phyloP scores from a whole-genome alignment of 2,888 invertebrate species.

The Diarsia brunnea region DNA sequence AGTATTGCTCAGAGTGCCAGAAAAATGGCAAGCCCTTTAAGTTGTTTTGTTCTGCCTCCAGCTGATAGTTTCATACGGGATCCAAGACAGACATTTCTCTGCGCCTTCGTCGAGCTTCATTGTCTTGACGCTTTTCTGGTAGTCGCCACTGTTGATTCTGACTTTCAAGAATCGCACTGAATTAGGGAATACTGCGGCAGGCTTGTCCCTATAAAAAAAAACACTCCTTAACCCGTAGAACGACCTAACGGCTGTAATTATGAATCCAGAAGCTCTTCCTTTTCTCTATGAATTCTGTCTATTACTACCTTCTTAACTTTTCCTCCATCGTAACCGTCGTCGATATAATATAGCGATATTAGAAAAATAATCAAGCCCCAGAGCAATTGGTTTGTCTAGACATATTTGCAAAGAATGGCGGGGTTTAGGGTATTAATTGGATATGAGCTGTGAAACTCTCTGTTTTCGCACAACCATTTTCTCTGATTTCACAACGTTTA shows the following conservation, averaged over 20 bases:
- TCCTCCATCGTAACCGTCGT: background rate
- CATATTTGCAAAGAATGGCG: background rate
- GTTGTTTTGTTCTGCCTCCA: too few species aligned
- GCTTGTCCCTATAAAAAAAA: too few species aligned
- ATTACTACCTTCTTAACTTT: background rate
- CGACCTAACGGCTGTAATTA: background rate
- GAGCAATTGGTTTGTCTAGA: background rate
- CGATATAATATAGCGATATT: background rate
- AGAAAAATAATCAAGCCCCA: background rate
- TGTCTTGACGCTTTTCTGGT: too few species aligned
- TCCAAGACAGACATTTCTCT: too few species aligned
- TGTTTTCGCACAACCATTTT: background rate
- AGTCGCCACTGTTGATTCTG: too few species aligned
- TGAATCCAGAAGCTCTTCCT: background rate
- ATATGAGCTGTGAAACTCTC: background rate
- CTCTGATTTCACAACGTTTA: background rate
- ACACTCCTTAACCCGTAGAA: background rate
- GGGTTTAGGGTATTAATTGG: background rate
- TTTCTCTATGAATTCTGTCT: too few species aligned
- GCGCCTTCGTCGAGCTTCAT: too few species aligned
- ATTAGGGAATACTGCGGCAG: too few species aligned
- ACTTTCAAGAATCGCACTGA: too few species aligned
- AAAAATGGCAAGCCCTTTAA: too few species aligned
- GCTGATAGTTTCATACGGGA: too few species aligned
- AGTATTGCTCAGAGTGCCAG: too few species aligned